Base-by-base conservation (phyloP, 1,140 invertebrate genomes). In the Anagrus nilaparvatae region DNA sequence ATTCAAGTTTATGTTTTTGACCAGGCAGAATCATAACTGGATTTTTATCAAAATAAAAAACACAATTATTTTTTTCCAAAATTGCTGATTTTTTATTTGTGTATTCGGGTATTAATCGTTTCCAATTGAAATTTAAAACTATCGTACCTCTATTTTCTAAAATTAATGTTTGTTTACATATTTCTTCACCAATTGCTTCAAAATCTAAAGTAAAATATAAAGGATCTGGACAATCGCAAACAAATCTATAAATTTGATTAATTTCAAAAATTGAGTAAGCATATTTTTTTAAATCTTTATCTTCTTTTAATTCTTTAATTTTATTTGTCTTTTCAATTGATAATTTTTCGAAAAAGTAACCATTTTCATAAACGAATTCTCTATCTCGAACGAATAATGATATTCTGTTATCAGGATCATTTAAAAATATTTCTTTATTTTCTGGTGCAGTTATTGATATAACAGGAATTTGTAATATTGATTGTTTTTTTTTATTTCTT, bases 41-140 rank as follows among this genome's bases (percentile, higher is more conserved):
- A 14, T 50, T 60, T 25, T 63, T 62, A 12, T 63, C 51, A 17
- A 64, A 64, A 32, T 52, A 59, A 21, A 63, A 64, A 2, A 29
- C 9, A 20, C 47, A 47, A 1, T 7, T 4, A 24, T 36, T 12
- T 13, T 14, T 21, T 7, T 10, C 10, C 6, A 16, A 4, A 6
- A 6, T 4, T 21, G 34, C n/a, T 14, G 25, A 36, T 2, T 23
- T 23, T 5, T 14, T 3, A 24, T 20, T 6, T 14, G 4, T 13
- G 5, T 8, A 14, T 14, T 6, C 14, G 17, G 25, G 8, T 23
- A 3, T 4, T 16, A n/a, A 14, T 23, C 34, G 25, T 5, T 24
- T 17, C 40, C 31, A 49, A 10, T 41, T 24, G 8, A 49, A 8
- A 3, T 24, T 39, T 1, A 45, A 13, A 10, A 36, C 54, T 4